phyloP scores from a whole-genome alignment of 2,797 vertebrate genomes.

The Xyrichtys novacula region DNA sequence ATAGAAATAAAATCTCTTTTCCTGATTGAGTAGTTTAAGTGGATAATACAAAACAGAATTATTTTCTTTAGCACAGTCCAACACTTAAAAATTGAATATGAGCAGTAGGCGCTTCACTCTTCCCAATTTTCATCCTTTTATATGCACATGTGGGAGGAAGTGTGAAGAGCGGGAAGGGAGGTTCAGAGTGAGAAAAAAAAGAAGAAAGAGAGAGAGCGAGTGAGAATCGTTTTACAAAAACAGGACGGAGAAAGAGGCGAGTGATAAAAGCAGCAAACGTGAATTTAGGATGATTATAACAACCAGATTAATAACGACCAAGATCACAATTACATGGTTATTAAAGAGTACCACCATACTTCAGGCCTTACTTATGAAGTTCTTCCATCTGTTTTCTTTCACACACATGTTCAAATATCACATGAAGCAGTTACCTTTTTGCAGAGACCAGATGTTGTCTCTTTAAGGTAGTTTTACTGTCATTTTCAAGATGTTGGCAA shows the following conservation, averaged over 20 bases:
- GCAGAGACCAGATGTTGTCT: slow-evolving; percentile 63
- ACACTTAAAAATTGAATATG: slow-evolving; percentile 71
- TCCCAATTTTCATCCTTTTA: slow-evolving; percentile 73
- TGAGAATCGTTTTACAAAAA: not conserved
- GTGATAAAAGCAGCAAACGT: slow-evolving; percentile 26
- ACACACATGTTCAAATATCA: slow-evolving; percentile 22
- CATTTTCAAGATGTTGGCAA: slow-evolving; percentile 67
- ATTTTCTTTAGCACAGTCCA: slow-evolving; percentile 39
- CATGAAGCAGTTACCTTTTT: slow-evolving; percentile 54
- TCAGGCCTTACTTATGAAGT: slow-evolving; percentile 2
- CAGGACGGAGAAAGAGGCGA: not conserved
- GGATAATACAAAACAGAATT: slow-evolving; percentile 41
- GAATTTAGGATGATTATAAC: slow-evolving; percentile 4
- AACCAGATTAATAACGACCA: slow-evolving; percentile 8
- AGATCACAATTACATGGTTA: not conserved
- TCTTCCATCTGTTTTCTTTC: slow-evolving; percentile 36
- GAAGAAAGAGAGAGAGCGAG: slow-evolving; percentile 33
- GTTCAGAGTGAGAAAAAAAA: slow-evolving; percentile 45
- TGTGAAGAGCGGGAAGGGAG: slow-evolving; percentile 31
- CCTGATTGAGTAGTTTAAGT: slow-evolving; percentile 24
- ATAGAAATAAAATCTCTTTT: too few relatives aligned
- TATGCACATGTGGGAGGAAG: slow-evolving; percentile 78
- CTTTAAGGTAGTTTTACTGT: slow-evolving; percentile 66
- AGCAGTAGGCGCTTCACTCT: slow-evolving; percentile 49
- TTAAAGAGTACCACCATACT: not conserved